Evolutionary conservation across 2,797 vertebrate species (phyloP), one percentile per base, ranked within the genome.

Genomic region (Calcarius lapponicus): DNA sequence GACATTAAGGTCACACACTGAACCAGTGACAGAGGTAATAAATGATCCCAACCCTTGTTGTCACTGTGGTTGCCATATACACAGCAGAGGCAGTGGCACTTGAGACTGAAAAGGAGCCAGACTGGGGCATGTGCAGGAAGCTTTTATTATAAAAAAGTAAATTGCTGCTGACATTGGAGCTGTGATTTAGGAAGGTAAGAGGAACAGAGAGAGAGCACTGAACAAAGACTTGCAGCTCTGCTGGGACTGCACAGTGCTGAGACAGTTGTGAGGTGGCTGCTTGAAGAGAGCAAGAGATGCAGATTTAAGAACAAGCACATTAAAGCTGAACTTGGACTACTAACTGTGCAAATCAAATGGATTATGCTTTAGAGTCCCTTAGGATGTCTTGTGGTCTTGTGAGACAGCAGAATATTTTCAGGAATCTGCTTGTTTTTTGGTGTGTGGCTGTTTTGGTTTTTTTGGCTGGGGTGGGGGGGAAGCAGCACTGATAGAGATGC

Each of bases 391-490:
- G 21, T 60, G 28, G 3, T 57, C 32, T 78, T 72, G 36, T 74
- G 57, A 84, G 58, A 40, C 9, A 61, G 62, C 80, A 69, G 58
- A 78, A 36, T 71, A 25, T 64, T 88, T 42, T 40, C 70, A 58
- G 56, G 25, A 57, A 60, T 15, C 32, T 47, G 3, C 29, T 42
- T 9, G 4, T 2, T 34, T 36, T 50, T 50, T 26, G 7, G 4
- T 42, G 5, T 34, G 19, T 72, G 24, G 17, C 31, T 22, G 8
- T 26, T 28, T 40, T 29, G 4, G 7, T 13, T 13, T 4, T 31
- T 38, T 38, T 11, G 11, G 4, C 4, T 54, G 13, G 1, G 4
- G 1, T 7, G 1, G 4, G 17, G 17, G 31, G 24, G 24, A 58
- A 17, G 38, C 26, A 29, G 24, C 2, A 2, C 40, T 38, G 32